Evolutionary conservation across 2,888 invertebrate genomes (phyloP).

Genomic region (Enchytraeus crypticus): DNA sequence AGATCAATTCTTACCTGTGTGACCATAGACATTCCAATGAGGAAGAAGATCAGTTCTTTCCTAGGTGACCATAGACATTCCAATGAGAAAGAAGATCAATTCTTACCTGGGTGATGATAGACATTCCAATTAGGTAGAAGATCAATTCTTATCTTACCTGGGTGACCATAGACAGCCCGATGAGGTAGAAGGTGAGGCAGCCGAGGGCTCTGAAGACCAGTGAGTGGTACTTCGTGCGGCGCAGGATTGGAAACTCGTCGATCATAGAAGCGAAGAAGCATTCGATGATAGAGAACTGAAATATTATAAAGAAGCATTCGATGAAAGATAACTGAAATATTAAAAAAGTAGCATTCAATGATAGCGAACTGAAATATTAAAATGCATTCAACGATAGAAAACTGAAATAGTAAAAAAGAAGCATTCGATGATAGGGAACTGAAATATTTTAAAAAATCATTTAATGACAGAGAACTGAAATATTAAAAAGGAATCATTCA

Average conservation of each 20-base stretch:
- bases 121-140: conserved; percentile 30
- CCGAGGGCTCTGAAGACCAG: conserved; percentile 36
- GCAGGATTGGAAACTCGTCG: conserved; percentile 37
- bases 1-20: no score
- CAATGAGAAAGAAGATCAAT: conserved; percentile 31
- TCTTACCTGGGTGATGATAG: conserved; percentile 32
- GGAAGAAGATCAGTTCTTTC: no score
- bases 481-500: no score
- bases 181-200: conserved; percentile 30
- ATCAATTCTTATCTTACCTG: conserved; percentile 28
- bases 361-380: no score
- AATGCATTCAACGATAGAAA: no score
- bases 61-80: conserved; percentile 31
- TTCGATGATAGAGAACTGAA: conserved; percentile 46
- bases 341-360: neutral
- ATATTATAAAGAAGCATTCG: neutral
- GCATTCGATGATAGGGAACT: conserved; percentile 45
- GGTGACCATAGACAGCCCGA: conserved; percentile 32
- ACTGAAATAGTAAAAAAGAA: conserved; percentile 44
- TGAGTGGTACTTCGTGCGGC: conserved; percentile 29
- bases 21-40: no score
- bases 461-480: no score
- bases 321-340: neutral
- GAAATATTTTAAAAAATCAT: no score
- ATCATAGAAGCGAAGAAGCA: conserved; percentile 42